Percentiles rank a stretch among this genome's conserved stretches.
phyloP scores from a whole-genome alignment of 2,113 vertebrate genomes.

The Tenebrosternarchus preto region DNA sequence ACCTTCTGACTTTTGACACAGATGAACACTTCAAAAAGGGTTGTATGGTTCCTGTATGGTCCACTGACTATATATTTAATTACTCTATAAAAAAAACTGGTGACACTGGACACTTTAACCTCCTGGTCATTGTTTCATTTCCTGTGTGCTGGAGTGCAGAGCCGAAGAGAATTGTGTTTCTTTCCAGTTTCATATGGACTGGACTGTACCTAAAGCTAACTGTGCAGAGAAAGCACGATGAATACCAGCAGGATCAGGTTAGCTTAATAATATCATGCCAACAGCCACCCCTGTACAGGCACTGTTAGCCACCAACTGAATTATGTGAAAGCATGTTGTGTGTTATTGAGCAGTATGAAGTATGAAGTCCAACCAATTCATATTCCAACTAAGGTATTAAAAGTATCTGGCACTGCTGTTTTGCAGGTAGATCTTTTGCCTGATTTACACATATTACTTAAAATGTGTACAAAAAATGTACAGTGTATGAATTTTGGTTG shows the following conservation, averaged over 20 bases:
- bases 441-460: no score
- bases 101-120: no score
- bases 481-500: no score
- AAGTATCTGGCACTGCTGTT: neutral
- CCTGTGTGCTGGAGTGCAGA: no score
- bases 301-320: neutral
- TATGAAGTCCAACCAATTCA: neutral
- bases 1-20: conserved; percentile 6
- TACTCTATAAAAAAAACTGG: no score
- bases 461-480: no score
- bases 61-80: neutral
- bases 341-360: neutral
- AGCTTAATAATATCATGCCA: neutral
- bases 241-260: neutral
- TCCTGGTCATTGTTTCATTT: no score
- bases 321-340: neutral
- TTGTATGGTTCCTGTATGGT: no score
- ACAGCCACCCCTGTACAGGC: neutral
- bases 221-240: neutral
- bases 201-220: neutral
- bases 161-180: neutral
- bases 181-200: neutral
- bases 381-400: neutral
- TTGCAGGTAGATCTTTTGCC: no score
- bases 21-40: no score